Evolutionary conservation across 2,797 vertebrate species (phyloP), one percentile per base, ranked within the genome.

Genomic region (Enteromius thamalakanensis): DNA sequence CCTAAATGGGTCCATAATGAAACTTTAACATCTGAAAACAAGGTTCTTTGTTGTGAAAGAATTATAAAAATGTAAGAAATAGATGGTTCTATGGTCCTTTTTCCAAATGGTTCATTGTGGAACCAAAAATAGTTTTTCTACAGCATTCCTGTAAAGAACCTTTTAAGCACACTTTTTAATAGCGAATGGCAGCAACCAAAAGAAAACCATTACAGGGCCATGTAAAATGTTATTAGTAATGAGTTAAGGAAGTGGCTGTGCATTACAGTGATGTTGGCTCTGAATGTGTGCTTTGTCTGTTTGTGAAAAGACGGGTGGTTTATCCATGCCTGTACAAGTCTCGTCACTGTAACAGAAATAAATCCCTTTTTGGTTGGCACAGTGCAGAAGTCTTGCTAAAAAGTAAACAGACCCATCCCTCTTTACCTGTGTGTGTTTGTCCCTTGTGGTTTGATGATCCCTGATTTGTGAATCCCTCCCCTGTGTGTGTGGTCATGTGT

Each of bases 381-480:
- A 40, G 74, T 60, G 72, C 47, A 76, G 9, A 45, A 45, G 23
- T 76, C 62, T 76, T 65, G 21, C 14, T 67, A 23, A 65, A 37
- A 40, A 19, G 32, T 26, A 68, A 45, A 76, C 45, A 26, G 7
- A 23, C 55, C 71, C 47, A 19, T 62, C 40, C 74, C 71, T 72
- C 47, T 70, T 53, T 86, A 65, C 29, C 82, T 86, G 75, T 78
- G 85, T 90, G 86, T 89, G 72, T 75, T 76, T 82, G 53, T 23
- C 55, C 71, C 26, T n/a, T 76, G 62, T 86, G 76, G 19, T 80
- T 62, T 70, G 47, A 47, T 45, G 72, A 77, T 83, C 67, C 83
- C 77, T 87, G 60, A 74, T 91, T 76, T 80, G 26, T 77, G 69
- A 79, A 32, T 81, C 47, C 69, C 62, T 45, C 40, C 40, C 40